Evolutionary conservation across 2,888 invertebrate genomes (phyloP).

Genomic region (Lapara coniferarum): DNA sequence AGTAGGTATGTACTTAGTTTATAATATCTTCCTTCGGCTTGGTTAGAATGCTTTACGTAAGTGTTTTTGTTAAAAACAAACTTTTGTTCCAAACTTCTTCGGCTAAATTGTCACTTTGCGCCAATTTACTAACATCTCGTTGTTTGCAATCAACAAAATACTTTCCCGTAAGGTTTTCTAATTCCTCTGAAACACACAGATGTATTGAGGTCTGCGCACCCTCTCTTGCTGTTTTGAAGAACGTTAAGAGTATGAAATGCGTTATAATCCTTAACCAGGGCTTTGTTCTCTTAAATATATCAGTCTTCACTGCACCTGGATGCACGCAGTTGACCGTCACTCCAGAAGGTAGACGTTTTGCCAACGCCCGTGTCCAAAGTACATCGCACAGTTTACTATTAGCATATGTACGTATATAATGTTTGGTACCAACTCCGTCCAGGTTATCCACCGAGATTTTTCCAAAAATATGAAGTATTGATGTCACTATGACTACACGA

Average conservation of each 20-base stretch:
- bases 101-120: constrained; percentile 86
- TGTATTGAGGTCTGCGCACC: constrained; percentile 91
- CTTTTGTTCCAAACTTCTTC: constrained; percentile 89
- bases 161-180: constrained; percentile 87
- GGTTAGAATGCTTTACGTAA: no score
- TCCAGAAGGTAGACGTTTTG: constrained; percentile 68
- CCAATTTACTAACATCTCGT: constrained; percentile 74
- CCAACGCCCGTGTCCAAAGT: constrained; percentile 70
- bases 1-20: no score
- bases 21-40: no score
- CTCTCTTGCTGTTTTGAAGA: constrained; percentile 88
- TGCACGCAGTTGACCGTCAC: constrained; percentile 92
- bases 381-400: constrained; percentile 72
- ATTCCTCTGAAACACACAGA: constrained; percentile 88
- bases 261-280: constrained; percentile 68
- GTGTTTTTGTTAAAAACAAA: constrained; percentile 41
- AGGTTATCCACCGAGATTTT: constrained; percentile 76
- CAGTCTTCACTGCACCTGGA: constrained; percentile 91
- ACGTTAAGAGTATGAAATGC: constrained; percentile 79
- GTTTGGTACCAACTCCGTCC: constrained; percentile 40
- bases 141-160: constrained; percentile 91
- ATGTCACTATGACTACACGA: constrained; percentile 74
- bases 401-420: constrained; percentile 69
- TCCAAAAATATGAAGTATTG: constrained; percentile 56
- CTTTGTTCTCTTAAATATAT: constrained; percentile 87